Evolutionary conservation across 2,113 vertebrate genomes (phyloP), one percentile per base, ranked within the genome.

Genomic region (Myotis yumanensis): DNA sequence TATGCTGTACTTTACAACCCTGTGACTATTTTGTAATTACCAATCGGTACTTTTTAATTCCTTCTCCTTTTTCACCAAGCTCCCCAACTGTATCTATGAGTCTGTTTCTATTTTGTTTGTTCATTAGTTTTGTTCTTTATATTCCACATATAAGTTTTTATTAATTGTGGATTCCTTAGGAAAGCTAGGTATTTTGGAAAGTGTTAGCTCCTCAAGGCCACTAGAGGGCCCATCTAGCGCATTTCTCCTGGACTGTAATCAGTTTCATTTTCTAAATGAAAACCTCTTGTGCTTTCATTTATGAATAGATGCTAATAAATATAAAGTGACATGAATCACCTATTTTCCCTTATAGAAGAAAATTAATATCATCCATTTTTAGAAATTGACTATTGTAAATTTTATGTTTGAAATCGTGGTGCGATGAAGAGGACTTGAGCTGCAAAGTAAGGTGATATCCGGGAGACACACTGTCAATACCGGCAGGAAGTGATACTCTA

Each of bases 171-270:
- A 40, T 35, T 69, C n/a, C n/a, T 30, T 35, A 46, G 80, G n/a
- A 57, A 32, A 11, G n/a, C 7, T 6, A 6, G 52, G 16, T 20
- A 17, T 80, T 94, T 18, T 1, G 73, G 32, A 37, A n/a, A 4
- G 5, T 68, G 22, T 40, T 85, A 51, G 71, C n/a, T 9, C 35
- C 51, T 23, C 11, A 9, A 2, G 64, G 87, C 91, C 91, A 76
- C 95, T 83, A 89, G 91, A 82, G 94, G 95, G 94, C 72, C 11
- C 52, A 32, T 51, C n/a, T 32, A 14, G 85, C n/a, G 69, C 51
- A 20, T 25, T 28, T 37, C 23, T 90, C 14, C 52, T 2, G 30
- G 35, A 7, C 6, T 68, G n/a, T 18, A 18, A 4, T 32, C 37
- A 6, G 11, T 64, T 11, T 75, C 48, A 30, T 46, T 59, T 76